These are phyloP conservation scores for Conistra vaccinii DNA, from an alignment of 2,888 invertebrate species.

Conservation along the genomic window DNA sequence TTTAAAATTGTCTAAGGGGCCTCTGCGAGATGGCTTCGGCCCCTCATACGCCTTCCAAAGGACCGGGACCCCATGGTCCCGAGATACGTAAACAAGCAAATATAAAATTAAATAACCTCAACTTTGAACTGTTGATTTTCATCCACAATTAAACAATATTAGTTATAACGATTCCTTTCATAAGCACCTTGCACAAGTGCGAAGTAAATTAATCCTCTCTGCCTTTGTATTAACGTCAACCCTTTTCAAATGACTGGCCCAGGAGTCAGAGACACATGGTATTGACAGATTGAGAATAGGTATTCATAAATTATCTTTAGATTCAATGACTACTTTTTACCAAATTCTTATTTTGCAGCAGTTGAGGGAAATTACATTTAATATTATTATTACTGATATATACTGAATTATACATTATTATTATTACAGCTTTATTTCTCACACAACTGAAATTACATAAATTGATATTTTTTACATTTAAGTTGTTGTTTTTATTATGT, in stretches of 20 bases:
- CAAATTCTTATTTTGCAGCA: neutral
- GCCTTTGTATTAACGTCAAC: slow-evolving; percentile 62
- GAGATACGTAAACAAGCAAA: too few species aligned
- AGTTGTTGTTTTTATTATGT: too few species aligned
- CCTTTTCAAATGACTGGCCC: slow-evolving; percentile 56
- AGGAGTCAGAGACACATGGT: slow-evolving; percentile 45
- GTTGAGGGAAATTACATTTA: too few species aligned
- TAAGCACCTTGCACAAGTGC: slow-evolving; percentile 28
- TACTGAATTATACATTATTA: too few species aligned
- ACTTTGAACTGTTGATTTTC: neutral
- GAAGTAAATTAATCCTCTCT: slow-evolving; percentile 59
- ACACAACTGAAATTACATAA: too few species aligned
- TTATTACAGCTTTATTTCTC: too few species aligned
- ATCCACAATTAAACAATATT: slow-evolving; percentile 35
- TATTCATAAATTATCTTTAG: slow-evolving; percentile 40
- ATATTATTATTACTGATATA: too few species aligned
- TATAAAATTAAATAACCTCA: neutral
- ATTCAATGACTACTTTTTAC: slow-evolving; percentile 3
- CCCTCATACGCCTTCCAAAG: too few species aligned
- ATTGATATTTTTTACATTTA: too few species aligned
- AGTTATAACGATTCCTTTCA: slow-evolving; percentile 40
- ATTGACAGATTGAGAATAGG: slow-evolving; percentile 58
- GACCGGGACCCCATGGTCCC: too few species aligned
- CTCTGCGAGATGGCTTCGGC: too few species aligned
- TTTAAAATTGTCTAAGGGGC: too few species aligned